Base-by-base conservation (phyloP, 2,888 invertebrate genomes). In the Thecophora atra region DNA sequence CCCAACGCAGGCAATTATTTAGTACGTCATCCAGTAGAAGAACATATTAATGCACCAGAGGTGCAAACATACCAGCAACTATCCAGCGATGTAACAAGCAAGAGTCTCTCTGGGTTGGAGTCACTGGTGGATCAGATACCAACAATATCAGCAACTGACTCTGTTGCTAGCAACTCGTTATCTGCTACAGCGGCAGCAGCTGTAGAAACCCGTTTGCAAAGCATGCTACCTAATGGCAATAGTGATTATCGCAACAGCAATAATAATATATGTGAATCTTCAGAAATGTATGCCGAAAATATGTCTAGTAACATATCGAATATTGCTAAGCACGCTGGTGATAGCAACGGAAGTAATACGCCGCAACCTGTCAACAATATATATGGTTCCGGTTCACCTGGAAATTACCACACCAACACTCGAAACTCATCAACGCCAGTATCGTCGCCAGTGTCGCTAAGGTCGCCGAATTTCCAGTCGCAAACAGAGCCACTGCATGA, bases 71-170 rank as follows among this genome's bases (percentile, higher is more conserved):
- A 56, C 8, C 56, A 2, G 17, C 56, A 17, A 73, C 63, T 63
- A 5, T 65, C 76, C 52, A 54, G 80, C 8, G 94, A 94, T 87
- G 93, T 94, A 47, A 91, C 94, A n/a, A 92, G 94, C 37, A 95
- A 95, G 85, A 94, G 94, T 79, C 88, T 94, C 64, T 95, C 95
- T 21, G 96, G 95, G 24, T 88, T 96, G 63, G 95, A 96, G 86
- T 95, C 95, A 56, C 89, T 96, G 64, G 95, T 96, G 76, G 95
- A 96, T 88, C 96, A 96, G 89, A 96, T 96, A 86, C 96, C 95
- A 67, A 93, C 94, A 80, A 93, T 95, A 86, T 91, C 93, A 71
- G 94, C 95, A 80, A 92, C 92, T 7, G 91, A 90, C 80, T 79
- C 77, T 74, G 72, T 70, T 17, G 26, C 30, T 5, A 72, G 76